Evolutionary conservation across 2,113 vertebrate species (phyloP).

Genomic region (Nyctereutes procyonoides): DNA sequence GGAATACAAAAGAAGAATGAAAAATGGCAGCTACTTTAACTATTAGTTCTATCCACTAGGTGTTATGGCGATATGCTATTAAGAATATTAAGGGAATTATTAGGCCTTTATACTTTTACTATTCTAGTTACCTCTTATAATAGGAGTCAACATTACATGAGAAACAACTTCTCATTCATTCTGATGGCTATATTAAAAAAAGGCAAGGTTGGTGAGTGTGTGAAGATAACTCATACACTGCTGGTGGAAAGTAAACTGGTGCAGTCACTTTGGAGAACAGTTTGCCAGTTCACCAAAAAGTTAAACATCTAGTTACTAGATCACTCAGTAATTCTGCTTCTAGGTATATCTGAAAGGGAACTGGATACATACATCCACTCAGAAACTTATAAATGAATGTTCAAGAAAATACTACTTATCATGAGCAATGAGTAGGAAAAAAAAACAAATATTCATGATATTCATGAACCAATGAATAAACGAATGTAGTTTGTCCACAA

Average conservation of each 20-base stretch:
- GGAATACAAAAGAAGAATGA: background rate
- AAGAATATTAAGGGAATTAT: background rate
- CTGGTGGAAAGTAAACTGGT: background rate
- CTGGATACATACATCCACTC: background rate
- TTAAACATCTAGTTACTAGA: background rate
- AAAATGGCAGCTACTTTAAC: background rate
- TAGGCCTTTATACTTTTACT: background rate
- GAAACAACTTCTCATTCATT: background rate
- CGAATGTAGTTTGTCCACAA: background rate
- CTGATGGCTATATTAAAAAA: background rate
- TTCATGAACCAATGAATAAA: background rate
- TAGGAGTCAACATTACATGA: background rate
- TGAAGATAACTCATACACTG: background rate
- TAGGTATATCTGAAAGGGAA: background rate
- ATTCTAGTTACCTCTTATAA: background rate
- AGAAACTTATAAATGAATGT: background rate
- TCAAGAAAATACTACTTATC: background rate
- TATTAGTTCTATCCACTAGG: background rate
- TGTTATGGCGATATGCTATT: background rate
- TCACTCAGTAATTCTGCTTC: background rate
- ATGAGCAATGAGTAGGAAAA: background rate
- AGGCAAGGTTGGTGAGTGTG: background rate
- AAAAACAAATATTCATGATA: background rate
- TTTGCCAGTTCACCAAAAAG: background rate
- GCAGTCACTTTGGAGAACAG: background rate